phyloP scores from a whole-genome alignment of 2,888 invertebrate genomes.

The Allygus modestus region DNA sequence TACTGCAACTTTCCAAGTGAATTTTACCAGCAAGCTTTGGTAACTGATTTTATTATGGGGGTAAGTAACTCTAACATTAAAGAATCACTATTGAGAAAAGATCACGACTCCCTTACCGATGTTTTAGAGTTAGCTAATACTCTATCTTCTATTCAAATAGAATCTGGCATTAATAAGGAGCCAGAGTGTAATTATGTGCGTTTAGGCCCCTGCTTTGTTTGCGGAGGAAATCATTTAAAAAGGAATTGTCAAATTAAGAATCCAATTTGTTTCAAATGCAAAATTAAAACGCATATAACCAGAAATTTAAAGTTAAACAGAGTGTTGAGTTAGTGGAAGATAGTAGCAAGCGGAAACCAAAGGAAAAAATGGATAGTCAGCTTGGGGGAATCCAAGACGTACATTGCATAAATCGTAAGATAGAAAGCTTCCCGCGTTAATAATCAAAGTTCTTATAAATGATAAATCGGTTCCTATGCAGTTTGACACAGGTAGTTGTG shows the following conservation, averaged over 20 bases:
- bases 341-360: neutral
- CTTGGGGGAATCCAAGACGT: neutral
- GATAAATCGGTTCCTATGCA: neutral
- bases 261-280: constrained; percentile 6
- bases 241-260: constrained; percentile 10
- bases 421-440: neutral
- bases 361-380: neutral
- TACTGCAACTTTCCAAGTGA: neutral
- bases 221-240: constrained; percentile 6
- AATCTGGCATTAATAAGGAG: neutral
- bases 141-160: neutral
- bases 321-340: neutral
- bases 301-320: neutral
- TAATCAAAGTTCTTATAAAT: neutral
- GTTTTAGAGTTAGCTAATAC: constrained; percentile 1
- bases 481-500: constrained; percentile 24
- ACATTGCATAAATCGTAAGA: neutral
- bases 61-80: neutral
- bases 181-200: constrained; percentile 1
- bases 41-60: constrained; percentile 7
- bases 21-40: neutral
- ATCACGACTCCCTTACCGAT: neutral
- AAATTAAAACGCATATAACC: neutral
- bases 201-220: constrained; percentile 2
- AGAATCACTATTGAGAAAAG: constrained; percentile 2